These are phyloP conservation scores for Aldrovandia affinis DNA, from an alignment of 2,797 vertebrate species.

Conservation along the genomic window DNA sequence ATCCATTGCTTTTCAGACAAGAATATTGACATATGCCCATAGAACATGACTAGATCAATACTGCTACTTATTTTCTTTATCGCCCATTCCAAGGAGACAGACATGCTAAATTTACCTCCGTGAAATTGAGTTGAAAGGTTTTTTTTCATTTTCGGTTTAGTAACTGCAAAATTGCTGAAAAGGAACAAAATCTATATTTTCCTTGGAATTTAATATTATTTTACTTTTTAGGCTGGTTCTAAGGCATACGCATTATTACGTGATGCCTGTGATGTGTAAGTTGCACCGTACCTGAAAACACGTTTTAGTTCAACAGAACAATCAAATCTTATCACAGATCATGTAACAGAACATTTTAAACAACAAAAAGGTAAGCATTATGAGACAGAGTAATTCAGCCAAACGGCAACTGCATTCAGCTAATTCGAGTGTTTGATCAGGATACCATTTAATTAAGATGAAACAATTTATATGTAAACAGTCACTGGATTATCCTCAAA, in stretches of 20 bases:
- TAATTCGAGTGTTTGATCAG: not conserved
- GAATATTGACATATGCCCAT: conserved; percentile 65
- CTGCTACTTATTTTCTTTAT: conserved; percentile 60
- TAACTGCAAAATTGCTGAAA: conserved; percentile 46
- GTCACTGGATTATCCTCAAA: not conserved
- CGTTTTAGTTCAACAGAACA: not conserved
- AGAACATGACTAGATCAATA: conserved; percentile 71
- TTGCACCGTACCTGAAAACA: conserved; percentile 51
- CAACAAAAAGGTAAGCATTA: conserved; percentile 36
- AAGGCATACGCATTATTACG: conserved; percentile 47
- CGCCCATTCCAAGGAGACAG: conserved; percentile 63
- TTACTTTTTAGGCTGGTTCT: conserved; percentile 51
- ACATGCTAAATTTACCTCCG: conserved; percentile 50
- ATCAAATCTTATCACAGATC: conserved; percentile 54
- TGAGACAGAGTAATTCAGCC: conserved; percentile 41
- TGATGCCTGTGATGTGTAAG: too few relatives aligned
- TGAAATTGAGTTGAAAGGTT: conserved; percentile 54
- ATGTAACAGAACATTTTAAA: conserved; percentile 44
- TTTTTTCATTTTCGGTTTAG: conserved; percentile 35
- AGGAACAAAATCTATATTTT: conserved; percentile 47
- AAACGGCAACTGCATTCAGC: conserved; percentile 49
- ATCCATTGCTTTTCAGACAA: conserved; percentile 60
- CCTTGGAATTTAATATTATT: conserved; percentile 38
- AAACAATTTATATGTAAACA: not conserved
- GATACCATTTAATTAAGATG: too few relatives aligned